A percentile compares a stretch with the other conserved stretches of the same genome.
These are phyloP conservation scores for Ectobius pallidus DNA, from an alignment of 2,888 invertebrate genomes.

Conservation along the genomic window DNA sequence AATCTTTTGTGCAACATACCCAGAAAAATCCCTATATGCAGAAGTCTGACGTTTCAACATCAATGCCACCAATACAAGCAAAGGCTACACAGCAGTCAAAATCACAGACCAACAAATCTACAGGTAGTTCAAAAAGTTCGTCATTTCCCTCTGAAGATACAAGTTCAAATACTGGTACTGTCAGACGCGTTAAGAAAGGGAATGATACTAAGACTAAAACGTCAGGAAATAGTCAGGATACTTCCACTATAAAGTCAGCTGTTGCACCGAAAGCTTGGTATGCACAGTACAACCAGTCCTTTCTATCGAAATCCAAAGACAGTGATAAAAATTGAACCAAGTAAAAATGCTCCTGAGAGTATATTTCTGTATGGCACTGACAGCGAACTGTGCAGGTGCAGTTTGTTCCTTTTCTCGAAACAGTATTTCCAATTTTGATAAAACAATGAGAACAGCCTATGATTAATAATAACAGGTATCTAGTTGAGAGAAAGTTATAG, in stretches of 20 bases:
- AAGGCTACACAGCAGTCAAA: background rate
- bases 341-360: no score
- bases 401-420: no score
- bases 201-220: conserved; percentile 3
- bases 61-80: background rate
- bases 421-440: no score
- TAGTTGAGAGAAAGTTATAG: no score
- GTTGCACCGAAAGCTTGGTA: conserved; percentile 24
- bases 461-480: no score
- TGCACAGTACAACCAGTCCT: conserved; percentile 31
- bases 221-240: background rate
- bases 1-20: no score
- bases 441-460: no score
- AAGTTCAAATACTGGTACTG: conserved; percentile 40
- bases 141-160: conserved; percentile 32
- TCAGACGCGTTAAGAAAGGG: conserved; percentile 32
- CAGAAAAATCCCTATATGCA: no score
- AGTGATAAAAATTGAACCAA: no score
- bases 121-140: background rate
- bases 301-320: conserved; percentile 26
- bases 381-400: no score
- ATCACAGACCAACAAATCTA: conserved; percentile 5
- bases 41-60: background rate
- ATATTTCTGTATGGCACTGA: no score
- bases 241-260: background rate